A percentile compares a stretch with the other conserved stretches of the same genome.
phyloP scores from a whole-genome alignment of 1,140 invertebrate genomes.

The Bombus confusus region DNA sequence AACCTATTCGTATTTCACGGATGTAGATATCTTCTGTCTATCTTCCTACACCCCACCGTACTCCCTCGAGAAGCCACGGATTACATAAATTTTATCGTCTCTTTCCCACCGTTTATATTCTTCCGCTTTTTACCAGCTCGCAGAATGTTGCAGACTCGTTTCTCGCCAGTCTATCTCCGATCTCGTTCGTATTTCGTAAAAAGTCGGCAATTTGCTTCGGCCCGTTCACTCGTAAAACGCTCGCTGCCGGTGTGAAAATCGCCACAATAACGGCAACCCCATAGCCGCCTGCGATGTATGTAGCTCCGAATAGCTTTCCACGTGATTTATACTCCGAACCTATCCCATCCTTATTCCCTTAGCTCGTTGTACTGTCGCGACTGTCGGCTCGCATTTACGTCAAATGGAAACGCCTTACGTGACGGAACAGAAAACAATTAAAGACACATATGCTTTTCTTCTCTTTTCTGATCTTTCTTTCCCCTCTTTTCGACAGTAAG shows the following conservation, averaged over 20 bases:
- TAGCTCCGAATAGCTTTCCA: conserved; percentile 34
- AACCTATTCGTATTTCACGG: conserved; percentile 42
- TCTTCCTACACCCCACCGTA: too few species aligned
- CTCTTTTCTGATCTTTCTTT: too few species aligned
- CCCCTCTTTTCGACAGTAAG: too few species aligned
- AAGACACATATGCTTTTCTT: too few species aligned
- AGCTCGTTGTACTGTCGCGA: conserved; percentile 30
- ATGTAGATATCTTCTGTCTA: not conserved
- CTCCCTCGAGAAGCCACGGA: not conserved
- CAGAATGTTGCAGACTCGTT: conserved; percentile 2
- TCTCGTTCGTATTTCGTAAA: conserved; percentile 44
- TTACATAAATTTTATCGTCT: conserved; percentile 18
- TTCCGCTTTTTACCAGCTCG: not conserved
- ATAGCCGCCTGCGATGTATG: conserved; percentile 17
- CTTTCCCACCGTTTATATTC: not conserved
- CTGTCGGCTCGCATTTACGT: not conserved
- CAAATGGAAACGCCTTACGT: conserved; percentile 1
- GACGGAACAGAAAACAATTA: not conserved
- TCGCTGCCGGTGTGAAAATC: conserved; percentile 45
- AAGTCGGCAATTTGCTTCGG: conserved; percentile 43
- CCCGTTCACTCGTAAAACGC: conserved; percentile 44
- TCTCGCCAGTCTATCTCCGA: conserved; percentile 22
- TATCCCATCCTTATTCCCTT: conserved; percentile 53
- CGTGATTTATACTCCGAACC: conserved; percentile 48
- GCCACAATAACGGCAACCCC: conserved; percentile 53